Conservation (phyloP, 2,113 vertebrate species). For the Brachypodius melanocephalos region DNA sequence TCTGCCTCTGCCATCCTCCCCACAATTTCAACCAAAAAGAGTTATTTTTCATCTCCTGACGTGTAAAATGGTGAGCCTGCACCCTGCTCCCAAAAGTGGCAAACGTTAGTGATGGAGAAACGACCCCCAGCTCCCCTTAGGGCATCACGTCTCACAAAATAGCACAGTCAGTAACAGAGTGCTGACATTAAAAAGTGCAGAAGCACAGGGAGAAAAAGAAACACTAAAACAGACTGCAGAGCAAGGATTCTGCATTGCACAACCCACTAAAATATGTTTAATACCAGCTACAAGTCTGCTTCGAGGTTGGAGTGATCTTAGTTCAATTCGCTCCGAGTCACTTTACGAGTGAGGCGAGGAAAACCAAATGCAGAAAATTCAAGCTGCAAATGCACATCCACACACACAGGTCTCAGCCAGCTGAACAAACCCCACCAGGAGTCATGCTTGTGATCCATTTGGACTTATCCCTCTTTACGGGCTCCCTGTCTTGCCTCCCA, state of each 20-base stretch:
- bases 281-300: neutral
- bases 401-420: neutral
- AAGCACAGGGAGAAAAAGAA: neutral
- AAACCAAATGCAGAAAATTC: neutral
- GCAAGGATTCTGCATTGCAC: conserved; percentile 39
- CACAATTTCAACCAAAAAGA: neutral
- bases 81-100: neutral
- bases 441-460: neutral
- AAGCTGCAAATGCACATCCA: neutral
- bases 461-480: neutral
- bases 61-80: neutral
- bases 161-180: neutral
- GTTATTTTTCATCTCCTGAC: neutral
- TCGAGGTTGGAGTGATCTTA: neutral
- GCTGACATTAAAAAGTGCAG: neutral
- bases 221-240: conserved; percentile 20
- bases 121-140: neutral
- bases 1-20: neutral
- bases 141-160: neutral
- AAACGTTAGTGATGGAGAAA: neutral
- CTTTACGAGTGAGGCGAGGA: neutral
- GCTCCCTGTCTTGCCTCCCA: conserved; percentile 26
- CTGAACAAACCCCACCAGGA: neutral
- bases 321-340: neutral
- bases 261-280: neutral